These are phyloP conservation scores for Riptortus pedestris DNA, from an alignment of 1,140 invertebrate genomes.

Conservation along the genomic window DNA sequence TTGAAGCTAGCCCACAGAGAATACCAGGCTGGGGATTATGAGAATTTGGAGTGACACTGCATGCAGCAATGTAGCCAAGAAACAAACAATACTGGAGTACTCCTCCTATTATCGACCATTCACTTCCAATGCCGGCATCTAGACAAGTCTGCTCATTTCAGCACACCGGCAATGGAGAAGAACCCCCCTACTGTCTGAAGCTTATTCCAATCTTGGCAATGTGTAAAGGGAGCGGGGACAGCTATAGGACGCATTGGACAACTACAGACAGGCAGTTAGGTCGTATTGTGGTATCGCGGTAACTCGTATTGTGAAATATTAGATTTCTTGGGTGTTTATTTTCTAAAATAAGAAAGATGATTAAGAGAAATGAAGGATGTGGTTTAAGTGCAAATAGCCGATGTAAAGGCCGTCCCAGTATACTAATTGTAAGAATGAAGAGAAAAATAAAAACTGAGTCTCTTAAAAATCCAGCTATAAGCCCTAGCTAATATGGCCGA, in stretches of 20 bases:
- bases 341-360: no score
- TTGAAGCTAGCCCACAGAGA: constrained; percentile 93
- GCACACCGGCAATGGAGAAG: constrained; percentile 92
- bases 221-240: constrained; percentile 96
- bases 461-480: no score
- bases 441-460: no score
- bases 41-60: constrained; percentile 94
- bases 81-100: constrained; percentile 88
- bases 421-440: no score
- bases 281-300: no score
- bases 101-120: constrained; percentile 91
- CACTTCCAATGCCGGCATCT: constrained; percentile 95
- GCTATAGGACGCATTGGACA: constrained; percentile 87
- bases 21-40: constrained; percentile 97
- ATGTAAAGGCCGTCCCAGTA: no score
- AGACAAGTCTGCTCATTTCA: constrained; percentile 95
- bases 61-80: constrained; percentile 98
- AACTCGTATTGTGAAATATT: no score
- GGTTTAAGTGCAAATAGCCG: no score
- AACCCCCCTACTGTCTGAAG: constrained; percentile 96
- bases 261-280: constrained; percentile 94
- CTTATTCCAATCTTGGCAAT: constrained; percentile 97
- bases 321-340: no score
- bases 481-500: no score
- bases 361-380: no score